Evolutionary conservation across 2,113 vertebrate genomes (phyloP), one percentile per base, ranked within the genome.

Genomic region (Myotis lucifugus): DNA sequence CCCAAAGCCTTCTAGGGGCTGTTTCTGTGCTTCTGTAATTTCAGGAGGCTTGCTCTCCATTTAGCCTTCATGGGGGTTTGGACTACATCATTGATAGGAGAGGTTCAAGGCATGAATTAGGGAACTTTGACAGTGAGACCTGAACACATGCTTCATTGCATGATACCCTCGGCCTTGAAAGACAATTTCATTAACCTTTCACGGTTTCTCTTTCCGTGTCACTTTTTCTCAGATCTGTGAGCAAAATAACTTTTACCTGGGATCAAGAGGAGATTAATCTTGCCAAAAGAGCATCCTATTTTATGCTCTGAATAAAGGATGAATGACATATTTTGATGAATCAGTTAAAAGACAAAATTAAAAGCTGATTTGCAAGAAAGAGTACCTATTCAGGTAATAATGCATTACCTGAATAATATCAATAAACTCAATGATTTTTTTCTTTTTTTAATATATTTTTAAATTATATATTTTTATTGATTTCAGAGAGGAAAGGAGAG

Each of bases 331-430:
- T 87, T 95, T 91, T 90, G 82, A 66, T 79, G 74, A 94, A 54
- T 84, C 37, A 27, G 9, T 64, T 86, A 69, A 93, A 93, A 64
- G 40, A 70, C 50, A 93, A 93, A 89, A 76, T 82, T 32, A 73
- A 94, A 93, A 29, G 37, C 17, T 0, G 4, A n/a, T 6, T 82
- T 93, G 12, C 27, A 85, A 81, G 27, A 67, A 42, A 85, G 37
- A 94, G 37, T 37, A 89, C 25, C n/a, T 86, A 84, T 84, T 95
- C 15, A 50, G 40, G 2, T 88, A n/a, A 6, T 70, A 64, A 85
- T 86, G 21, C 23, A 4, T 42, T 78, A 40, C 59, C 37, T 84
- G 59, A 83, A 61, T 73, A 82, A 86, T 88, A 61, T 69, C 64
- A 74, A 34, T 85, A 94, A 82, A 61, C 50, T 34, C 23, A 91